Conservation (phyloP, 53 echinoderm and acorn worm species). For the Henricia sp. region DNA sequence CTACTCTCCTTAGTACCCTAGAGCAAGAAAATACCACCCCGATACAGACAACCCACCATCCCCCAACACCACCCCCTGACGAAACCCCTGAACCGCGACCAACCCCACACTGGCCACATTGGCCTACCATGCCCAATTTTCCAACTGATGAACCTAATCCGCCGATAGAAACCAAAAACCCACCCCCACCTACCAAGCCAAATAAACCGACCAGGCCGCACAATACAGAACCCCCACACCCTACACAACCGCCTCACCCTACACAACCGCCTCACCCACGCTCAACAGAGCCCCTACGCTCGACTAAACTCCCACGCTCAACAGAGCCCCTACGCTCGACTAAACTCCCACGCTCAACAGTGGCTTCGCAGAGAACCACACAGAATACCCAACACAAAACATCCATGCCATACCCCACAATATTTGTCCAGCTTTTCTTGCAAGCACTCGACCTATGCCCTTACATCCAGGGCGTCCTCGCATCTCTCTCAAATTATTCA, state of each 20-base stretch:
- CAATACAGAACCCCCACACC: neutral
- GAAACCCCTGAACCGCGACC: neutral
- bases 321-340: neutral
- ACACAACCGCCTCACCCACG: neutral
- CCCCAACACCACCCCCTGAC: conserved; percentile 3
- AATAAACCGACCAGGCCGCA: conserved; percentile 20
- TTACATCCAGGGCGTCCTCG: neutral
- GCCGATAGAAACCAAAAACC: conserved; percentile 13
- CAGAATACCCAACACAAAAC: neutral
- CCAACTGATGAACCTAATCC: conserved; percentile 38
- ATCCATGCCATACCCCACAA: conserved; percentile 1
- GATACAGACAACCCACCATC: neutral
- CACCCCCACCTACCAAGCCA: conserved; percentile 16
- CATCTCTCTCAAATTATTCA: conserved; percentile 12
- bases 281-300: neutral
- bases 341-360: no score
- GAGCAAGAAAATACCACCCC: no score
- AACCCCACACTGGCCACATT: conserved; percentile 11
- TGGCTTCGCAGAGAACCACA: no score
- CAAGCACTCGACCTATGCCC: conserved; percentile 32
- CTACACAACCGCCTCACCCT: neutral
- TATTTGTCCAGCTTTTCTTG: conserved; percentile 15
- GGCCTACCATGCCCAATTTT: neutral
- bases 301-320: neutral
- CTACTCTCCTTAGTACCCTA: no score